Evolutionary conservation across 2,113 vertebrate species (phyloP).

Genomic region (Leptobrachium leishanense): DNA sequence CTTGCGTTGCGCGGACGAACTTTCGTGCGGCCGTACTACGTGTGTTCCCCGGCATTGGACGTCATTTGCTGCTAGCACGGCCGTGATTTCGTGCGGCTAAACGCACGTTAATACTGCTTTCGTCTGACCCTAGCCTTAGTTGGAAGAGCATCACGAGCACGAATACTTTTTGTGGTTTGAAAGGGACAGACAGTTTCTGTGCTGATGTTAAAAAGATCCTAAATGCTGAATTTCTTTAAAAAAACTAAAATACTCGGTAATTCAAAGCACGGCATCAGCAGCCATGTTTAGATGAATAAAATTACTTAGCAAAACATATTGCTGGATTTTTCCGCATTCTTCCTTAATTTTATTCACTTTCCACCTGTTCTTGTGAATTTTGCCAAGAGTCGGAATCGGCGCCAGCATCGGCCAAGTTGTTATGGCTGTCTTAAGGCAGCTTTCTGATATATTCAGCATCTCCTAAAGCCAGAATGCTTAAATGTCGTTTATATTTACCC

Average conservation of each 20-base stretch:
- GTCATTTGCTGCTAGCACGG: no score
- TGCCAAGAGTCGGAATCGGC: constrained; percentile 21
- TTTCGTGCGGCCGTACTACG: no score
- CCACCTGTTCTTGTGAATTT: constrained; percentile 24
- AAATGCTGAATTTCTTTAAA: no score
- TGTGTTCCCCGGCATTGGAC: no score
- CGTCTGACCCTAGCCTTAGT: no score
- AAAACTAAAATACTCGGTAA: constrained; percentile 29
- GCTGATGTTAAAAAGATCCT: no score
- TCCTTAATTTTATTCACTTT: constrained; percentile 17
- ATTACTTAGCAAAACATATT: constrained; percentile 39
- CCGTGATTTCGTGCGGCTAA: no score
- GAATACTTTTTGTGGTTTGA: no score
- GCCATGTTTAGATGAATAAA: constrained; percentile 58
- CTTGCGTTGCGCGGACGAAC: no score
- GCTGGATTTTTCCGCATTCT: constrained; percentile 9
- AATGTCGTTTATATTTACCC: constrained; percentile 4
- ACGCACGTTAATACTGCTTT: no score
- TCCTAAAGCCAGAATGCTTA: neutral
- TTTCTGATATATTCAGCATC: neutral
- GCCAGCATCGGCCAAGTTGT: constrained; percentile 8
- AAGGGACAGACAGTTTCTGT: no score
- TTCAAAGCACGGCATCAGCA: constrained; percentile 53
- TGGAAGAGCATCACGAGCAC: no score
- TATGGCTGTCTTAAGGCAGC: constrained; percentile 13